These are phyloP conservation scores for Lasioglossum lativentre DNA, from an alignment of 2,888 invertebrate genomes.

Conservation along the genomic window DNA sequence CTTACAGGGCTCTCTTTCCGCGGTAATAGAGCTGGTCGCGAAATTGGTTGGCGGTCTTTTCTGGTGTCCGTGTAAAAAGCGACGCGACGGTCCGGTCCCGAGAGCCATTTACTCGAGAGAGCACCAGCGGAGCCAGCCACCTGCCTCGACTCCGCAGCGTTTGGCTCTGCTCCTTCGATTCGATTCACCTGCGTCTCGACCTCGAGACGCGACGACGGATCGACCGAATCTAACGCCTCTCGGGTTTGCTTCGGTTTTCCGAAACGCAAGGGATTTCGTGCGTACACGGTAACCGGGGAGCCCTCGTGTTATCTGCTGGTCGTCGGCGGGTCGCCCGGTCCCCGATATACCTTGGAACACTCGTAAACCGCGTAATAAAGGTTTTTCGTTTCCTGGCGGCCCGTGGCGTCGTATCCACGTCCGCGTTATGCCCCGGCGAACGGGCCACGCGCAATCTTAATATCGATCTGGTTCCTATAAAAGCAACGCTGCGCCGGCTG, in stretches of 20 bases:
- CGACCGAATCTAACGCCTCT: not conserved
- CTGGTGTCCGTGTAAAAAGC: constrained; percentile 71
- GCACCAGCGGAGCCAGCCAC: constrained; percentile 77
- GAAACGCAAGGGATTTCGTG: constrained; percentile 4
- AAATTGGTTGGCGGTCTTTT: constrained; percentile 71
- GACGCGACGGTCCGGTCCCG: constrained; percentile 59
- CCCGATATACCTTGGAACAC: constrained; percentile 18
- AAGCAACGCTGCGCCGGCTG: constrained; percentile 50
- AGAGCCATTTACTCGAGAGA: constrained; percentile 71
- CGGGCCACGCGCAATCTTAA: constrained; percentile 55
- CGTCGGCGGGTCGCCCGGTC: not conserved
- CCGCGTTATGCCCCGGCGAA: constrained; percentile 15
- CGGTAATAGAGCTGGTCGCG: constrained; percentile 63
- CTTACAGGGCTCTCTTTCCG: constrained; percentile 33
- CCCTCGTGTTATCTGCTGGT: constrained; percentile 18
- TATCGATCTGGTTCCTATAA: constrained; percentile 60
- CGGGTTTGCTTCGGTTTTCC: constrained; percentile 34
- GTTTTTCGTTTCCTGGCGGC: constrained; percentile 31
- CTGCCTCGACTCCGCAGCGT: constrained; percentile 65
- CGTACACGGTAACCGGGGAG: no score
- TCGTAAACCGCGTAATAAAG: constrained; percentile 47
- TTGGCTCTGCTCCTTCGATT: constrained; percentile 71
- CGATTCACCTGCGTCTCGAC: constrained; percentile 75
- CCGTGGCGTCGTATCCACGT: not conserved
- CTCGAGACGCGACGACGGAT: not conserved